Percentiles rank a stretch among this genome's conserved stretches.
phyloP scores from a whole-genome alignment of 2,797 vertebrate genomes.

The Thunnus albacares region DNA sequence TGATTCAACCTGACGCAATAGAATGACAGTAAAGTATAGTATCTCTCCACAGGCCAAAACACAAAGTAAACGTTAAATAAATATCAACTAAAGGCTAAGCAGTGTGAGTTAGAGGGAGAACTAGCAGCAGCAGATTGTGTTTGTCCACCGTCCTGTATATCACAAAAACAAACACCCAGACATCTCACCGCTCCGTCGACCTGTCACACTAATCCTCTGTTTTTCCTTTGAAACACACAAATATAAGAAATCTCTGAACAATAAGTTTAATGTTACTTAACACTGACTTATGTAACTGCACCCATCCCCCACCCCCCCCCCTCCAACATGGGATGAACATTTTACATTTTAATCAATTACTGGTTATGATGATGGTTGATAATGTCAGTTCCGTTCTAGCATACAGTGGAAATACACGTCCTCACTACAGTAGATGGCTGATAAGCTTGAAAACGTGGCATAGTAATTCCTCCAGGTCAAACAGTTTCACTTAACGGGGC shows the following conservation, averaged over 20 bases:
- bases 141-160: constrained; percentile 32
- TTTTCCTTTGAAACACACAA: constrained; percentile 15
- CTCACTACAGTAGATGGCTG: neutral
- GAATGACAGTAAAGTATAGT: constrained; percentile 41
- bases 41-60: constrained; percentile 37
- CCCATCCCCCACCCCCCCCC: neutral
- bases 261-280: neutral
- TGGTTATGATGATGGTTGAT: neutral
- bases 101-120: constrained; percentile 1
- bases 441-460: neutral
- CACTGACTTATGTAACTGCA: no score
- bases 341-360: neutral
- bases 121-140: constrained; percentile 22
- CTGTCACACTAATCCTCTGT: constrained; percentile 9
- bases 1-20: constrained; percentile 55
- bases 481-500: neutral
- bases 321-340: neutral
- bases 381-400: no score
- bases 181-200: neutral
- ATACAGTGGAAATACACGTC: neutral
- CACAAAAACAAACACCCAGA: constrained; percentile 4
- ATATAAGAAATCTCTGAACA: neutral
- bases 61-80: constrained; percentile 21
- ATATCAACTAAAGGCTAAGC: constrained; percentile 23
- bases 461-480: neutral